phyloP scores from a whole-genome alignment of 30 jellyfish, hydroid and myxozoan species.

The Aurelia aurita region DNA sequence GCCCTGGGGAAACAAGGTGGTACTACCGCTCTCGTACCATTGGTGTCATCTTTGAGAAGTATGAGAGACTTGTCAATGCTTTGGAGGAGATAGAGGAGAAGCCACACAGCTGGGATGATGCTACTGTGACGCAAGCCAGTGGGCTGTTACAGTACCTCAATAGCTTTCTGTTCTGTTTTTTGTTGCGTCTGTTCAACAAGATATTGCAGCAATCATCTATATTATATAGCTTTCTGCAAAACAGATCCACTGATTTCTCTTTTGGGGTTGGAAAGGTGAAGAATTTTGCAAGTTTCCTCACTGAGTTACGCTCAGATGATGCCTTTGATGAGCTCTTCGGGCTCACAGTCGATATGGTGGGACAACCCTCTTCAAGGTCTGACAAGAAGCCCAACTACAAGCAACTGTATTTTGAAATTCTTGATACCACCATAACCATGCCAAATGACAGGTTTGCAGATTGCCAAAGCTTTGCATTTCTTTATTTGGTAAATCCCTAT shows the following conservation, averaged over 20 bases:
- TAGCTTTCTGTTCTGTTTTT: slow-evolving; percentile 47
- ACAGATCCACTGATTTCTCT: slow-evolving; percentile 38
- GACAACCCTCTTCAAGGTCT: no score
- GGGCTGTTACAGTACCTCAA: slow-evolving; percentile 42
- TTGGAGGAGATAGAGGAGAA: slow-evolving; percentile 4
- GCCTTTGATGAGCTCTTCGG: no score
- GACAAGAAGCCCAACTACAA: slow-evolving; percentile 12
- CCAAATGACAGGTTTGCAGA: slow-evolving; percentile 30
- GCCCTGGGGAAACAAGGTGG: no score
- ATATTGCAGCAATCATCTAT: slow-evolving; percentile 33
- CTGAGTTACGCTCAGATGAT: neutral
- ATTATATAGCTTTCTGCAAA: slow-evolving; percentile 31
- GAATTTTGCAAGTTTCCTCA: neutral
- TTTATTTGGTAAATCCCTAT: slow-evolving; percentile 33
- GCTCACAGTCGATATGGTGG: no score
- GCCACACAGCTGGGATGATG: slow-evolving; percentile 48
- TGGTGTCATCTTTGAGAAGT: slow-evolving; percentile 11
- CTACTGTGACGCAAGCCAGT: slow-evolving; percentile 26
- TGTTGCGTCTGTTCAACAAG: no score
- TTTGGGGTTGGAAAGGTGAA: slow-evolving; percentile 15
- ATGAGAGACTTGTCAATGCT: neutral
- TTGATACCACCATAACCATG: slow-evolving; percentile 38
- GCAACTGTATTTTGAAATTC: slow-evolving; percentile 23
- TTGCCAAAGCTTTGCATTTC: slow-evolving; percentile 16
- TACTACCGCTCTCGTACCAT: slow-evolving; percentile 34